Percentiles rank a stretch among this genome's conserved stretches.
These are phyloP conservation scores for Cosmorhoe ocellata DNA, from an alignment of 2,888 invertebrate species.

Conservation along the genomic window DNA sequence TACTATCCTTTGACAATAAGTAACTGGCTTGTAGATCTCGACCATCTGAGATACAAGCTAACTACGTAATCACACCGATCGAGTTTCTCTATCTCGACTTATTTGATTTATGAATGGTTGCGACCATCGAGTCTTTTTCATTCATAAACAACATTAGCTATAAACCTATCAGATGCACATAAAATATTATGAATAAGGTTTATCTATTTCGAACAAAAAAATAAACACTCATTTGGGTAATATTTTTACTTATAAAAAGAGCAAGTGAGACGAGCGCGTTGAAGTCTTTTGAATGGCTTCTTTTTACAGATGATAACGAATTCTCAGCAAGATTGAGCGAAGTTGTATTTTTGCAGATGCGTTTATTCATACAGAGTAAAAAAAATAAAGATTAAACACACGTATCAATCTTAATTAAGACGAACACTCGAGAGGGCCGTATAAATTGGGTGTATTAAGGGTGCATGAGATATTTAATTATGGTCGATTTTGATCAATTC, in stretches of 20 bases:
- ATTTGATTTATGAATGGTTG: conserved; percentile 32
- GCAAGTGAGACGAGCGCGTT: conserved; percentile 50
- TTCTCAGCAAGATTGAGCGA: conserved; percentile 33
- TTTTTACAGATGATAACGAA: conserved; percentile 37
- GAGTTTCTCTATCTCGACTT: conserved; percentile 31
- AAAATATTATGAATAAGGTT: conserved; percentile 6
- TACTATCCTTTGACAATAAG: conserved; percentile 36
- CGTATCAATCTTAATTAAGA: conserved; percentile 79
- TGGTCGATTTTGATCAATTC: conserved; percentile 69
- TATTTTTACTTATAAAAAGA: conserved; percentile 17
- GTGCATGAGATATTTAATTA: conserved; percentile 78
- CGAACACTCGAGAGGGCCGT: conserved; percentile 57
- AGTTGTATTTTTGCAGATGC: conserved; percentile 41
- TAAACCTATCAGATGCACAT: conserved; percentile 17
- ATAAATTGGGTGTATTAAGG: conserved; percentile 75
- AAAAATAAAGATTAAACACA: conserved; percentile 51
- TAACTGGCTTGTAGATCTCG: conserved; percentile 29
- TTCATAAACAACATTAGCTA: conserved; percentile 15
- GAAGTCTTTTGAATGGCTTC: conserved; percentile 66
- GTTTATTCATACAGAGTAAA: conserved; percentile 37
- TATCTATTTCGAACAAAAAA: conserved; percentile 3
- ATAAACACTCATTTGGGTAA: background rate
- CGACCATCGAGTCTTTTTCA: conserved; percentile 15
- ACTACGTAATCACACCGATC: conserved; percentile 35
- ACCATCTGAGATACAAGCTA: conserved; percentile 37